Evolutionary conservation across 2,797 vertebrate genomes (phyloP), one percentile per base, ranked within the genome.

Genomic region (Arctocebus calabarensis): DNA sequence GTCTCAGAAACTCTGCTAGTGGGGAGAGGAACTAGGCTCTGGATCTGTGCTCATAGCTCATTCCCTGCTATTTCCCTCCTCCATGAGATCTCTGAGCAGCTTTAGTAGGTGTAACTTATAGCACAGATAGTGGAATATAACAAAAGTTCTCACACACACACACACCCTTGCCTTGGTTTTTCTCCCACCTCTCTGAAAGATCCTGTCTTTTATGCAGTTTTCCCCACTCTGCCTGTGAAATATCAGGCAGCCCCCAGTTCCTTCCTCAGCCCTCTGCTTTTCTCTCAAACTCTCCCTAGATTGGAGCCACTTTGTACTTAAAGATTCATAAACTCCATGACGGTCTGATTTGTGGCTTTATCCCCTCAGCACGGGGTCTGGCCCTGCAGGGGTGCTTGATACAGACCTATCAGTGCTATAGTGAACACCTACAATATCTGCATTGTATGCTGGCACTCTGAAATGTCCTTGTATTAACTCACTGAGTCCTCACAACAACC

Each of bases 271-370:
- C 37, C 40, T 57, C 74, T 70, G 37, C 48, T 61, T 34, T 92
- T 86, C 79, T 73, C 79, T 75, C 81, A 94, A 48, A 84, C 43
- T 86, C 93, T 94, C 61, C 59, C 43, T 77, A 74, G 40, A 86
- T 43, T 70, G 52, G 84, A 95, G 55, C n/a, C 81, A 86, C 1
- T 77, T 61, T 84, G 22, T 86, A 64, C 62, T 81, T 52, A 8
- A 43, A 34, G 16, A 88, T 74, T 86, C 96, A 52, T 78, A 66
- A 90, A 89, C 10, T 62, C 29, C 34, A 27, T 43, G 12, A 90
- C 23, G 13, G 9, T 40, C 93, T 52, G 14, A 52, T 52, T 4
- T 52, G 48, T 16, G 16, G 48, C 48, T 52, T 52, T 52, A 52
- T 52, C 48, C 14, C 48, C 48, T 52, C 14, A 52, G 48, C 48